Base-by-base conservation (phyloP, 2,113 vertebrate species). In the Vimba vimba region DNA sequence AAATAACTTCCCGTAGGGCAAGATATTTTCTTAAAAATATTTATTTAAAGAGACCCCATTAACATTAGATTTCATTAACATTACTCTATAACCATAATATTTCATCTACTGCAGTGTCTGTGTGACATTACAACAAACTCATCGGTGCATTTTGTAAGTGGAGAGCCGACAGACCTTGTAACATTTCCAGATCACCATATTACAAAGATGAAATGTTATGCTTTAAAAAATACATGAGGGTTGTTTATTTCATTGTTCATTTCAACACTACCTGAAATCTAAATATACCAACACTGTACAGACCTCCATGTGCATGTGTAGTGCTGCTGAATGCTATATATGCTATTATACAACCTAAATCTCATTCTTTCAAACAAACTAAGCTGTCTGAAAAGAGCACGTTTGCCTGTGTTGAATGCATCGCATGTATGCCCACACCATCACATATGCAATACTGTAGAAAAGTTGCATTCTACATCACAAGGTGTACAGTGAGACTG, bases 21-120 rank as follows among this genome's bases (percentile, higher is more conserved):
- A 79, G 27, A 60, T 52, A 50, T 79, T 75, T 86, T 78, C 23
- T 71, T 36, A 30, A 83, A 60, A 23, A 8, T 0, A 4, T 79
- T 36, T 75, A 85, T 85, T 85, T 78, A 85, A 33, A 79, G 27
- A 76, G n/a, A 66, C 59, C 25, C 47, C 74, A 39, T 27, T 84
- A 77, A 50, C 39, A 84, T 23, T 19, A 45, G n/a, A n/a, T 21
- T 33, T 33, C 27, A 57, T 33, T 78, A 59, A 25, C 57, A 60
- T 62, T 36, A 84, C 30, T 52, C 57, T 23, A 85, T 52, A 36
- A 52, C 13, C 57, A 76, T 19, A 76, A 64, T 84, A 64, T 50
- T 75, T 45, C 0, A 59, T 74, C 27, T 30, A 62, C 25, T 62
- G 21, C 43, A 66, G 11, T 36, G 11, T 52, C 59, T 78, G 13